Evolutionary conservation across 1,140 invertebrate species (phyloP).

Genomic region (Psilanteris sp.): DNA sequence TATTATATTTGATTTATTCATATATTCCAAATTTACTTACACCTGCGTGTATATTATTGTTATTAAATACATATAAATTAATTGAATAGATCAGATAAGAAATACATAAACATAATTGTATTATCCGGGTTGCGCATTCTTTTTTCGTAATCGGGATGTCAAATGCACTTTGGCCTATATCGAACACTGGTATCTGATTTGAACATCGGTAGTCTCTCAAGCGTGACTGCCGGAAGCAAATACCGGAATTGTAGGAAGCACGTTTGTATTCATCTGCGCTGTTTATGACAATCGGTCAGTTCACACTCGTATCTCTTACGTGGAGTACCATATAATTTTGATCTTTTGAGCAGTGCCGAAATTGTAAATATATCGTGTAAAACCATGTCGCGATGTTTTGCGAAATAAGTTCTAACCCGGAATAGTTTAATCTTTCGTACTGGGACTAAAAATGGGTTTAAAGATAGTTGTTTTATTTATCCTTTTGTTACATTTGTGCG

Average conservation of each 20-base stretch:
- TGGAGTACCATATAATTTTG: constrained; percentile 2
- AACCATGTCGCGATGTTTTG: constrained; percentile 16
- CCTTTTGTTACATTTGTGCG: constrained; percentile 29
- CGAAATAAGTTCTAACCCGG: constrained; percentile 1
- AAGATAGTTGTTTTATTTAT: constrained; percentile 6
- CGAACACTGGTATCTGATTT: constrained; percentile 65
- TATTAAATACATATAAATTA: too few relatives aligned
- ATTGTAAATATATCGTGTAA: constrained; percentile 1
- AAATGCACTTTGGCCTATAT: constrained; percentile 56
- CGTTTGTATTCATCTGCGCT: constrained; percentile 58
- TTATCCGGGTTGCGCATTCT: constrained; percentile 4
- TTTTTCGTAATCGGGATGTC: constrained; percentile 41
- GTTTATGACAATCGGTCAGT: constrained; percentile 68
- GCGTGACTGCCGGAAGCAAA: constrained; percentile 72
- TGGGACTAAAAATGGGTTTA: constrained; percentile 10
- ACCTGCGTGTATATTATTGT: too few relatives aligned
- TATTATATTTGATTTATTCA: too few relatives aligned
- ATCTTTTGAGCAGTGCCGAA: constrained; percentile 4
- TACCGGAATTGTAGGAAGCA: constrained; percentile 70
- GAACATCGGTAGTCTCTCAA: constrained; percentile 49
- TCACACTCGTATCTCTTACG: constrained; percentile 62
- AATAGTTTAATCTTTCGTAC: background rate
- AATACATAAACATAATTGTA: constrained; percentile 22
- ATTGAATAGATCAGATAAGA: too few relatives aligned
- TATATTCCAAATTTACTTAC: too few relatives aligned